phyloP scores from a whole-genome alignment of 2,797 vertebrate species.

The Centroberyx gerrardi region DNA sequence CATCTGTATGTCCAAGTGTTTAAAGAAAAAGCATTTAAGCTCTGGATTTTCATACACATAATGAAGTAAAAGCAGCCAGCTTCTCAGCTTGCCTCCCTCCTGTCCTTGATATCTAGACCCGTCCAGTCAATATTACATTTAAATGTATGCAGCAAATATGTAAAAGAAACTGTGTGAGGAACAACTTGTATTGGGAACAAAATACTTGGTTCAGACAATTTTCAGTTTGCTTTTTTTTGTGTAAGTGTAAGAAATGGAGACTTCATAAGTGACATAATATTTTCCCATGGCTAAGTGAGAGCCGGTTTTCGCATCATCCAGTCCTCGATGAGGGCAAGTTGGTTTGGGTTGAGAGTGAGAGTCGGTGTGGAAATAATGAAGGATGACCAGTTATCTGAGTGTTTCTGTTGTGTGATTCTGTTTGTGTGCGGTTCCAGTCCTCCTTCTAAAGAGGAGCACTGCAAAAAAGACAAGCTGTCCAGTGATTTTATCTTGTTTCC shows the following conservation, averaged over 20 bases:
- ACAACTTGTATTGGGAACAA: neutral
- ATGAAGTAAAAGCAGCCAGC: neutral
- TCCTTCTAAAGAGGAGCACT: neutral
- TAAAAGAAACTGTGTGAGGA: neutral
- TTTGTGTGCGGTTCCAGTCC: constrained; percentile 5
- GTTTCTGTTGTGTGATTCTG: constrained; percentile 11
- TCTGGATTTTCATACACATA: neutral
- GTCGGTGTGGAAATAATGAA: constrained; percentile 25
- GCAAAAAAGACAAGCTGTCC: no score
- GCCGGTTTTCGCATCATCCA: no score
- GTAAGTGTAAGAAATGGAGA: constrained; percentile 19
- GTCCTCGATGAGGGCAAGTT: no score
- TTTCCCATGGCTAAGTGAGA: no score
- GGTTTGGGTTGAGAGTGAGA: neutral
- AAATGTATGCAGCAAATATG: constrained; percentile 15
- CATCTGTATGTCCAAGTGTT: no score
- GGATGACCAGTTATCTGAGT: constrained; percentile 10
- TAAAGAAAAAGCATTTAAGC: neutral
- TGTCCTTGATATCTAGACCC: neutral
- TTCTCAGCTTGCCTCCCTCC: neutral
- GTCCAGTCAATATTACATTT: constrained; percentile 1
- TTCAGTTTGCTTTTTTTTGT: no score
- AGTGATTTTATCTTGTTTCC: no score
- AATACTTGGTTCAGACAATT: neutral
- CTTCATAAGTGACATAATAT: no score